phyloP scores from a whole-genome alignment of 2,113 vertebrate species.

The Emberiza fucata region DNA sequence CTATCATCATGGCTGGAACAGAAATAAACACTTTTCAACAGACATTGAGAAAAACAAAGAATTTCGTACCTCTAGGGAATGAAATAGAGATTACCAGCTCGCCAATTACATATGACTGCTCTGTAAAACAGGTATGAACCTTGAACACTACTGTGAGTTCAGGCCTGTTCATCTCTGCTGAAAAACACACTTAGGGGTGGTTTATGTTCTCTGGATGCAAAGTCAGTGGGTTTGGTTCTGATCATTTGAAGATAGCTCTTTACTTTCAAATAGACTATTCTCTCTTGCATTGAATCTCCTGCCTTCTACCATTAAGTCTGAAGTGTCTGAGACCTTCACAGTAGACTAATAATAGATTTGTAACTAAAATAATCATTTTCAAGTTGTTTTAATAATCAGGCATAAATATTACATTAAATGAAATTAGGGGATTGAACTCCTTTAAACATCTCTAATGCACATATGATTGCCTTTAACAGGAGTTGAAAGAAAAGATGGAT shows the following conservation, averaged over 20 bases:
- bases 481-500: conserved; percentile 96
- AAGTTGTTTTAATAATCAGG: not conserved
- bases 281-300: not conserved
- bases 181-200: not conserved
- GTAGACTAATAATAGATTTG: not conserved
- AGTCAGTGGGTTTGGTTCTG: not conserved
- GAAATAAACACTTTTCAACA: not conserved
- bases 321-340: not conserved
- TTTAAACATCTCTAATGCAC: not conserved
- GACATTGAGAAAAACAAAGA: not conserved
- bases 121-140: not conserved
- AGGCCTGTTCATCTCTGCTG: not conserved
- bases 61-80: not conserved
- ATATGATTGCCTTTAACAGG: conserved; percentile 72
- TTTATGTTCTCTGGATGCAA: not conserved
- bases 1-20: not conserved
- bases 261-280: not conserved
- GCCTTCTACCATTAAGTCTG: not conserved
- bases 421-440: not conserved
- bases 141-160: not conserved
- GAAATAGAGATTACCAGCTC: not conserved
- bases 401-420: not conserved
- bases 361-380: not conserved
- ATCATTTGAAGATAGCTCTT: not conserved
- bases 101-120: not conserved